A percentile compares a stretch with the other conserved stretches of the same genome.
Evolutionary conservation across 1,140 invertebrate genomes (phyloP).

Genomic region (Orchesella cincta): DNA sequence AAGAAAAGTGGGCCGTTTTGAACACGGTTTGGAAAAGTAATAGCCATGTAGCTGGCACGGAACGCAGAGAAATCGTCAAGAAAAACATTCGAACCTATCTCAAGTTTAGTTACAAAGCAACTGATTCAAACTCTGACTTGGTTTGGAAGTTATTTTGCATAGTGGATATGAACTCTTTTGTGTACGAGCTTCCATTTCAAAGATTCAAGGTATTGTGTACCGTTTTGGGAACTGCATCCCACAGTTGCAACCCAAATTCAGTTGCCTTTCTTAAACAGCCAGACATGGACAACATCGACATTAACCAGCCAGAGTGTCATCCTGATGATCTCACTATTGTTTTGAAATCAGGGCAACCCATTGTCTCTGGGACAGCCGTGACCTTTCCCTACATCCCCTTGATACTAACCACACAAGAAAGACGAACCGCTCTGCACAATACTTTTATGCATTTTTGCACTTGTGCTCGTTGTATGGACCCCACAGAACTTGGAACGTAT

Average conservation of each 20-base stretch:
- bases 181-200: not conserved
- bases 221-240: not conserved
- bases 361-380: not conserved
- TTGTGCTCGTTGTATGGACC: not conserved
- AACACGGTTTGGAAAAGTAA: not conserved
- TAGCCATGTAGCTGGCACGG: not conserved
- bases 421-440: not conserved
- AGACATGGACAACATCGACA: not conserved
- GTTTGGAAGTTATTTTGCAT: not conserved
- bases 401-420: not conserved
- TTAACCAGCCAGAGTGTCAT: not conserved
- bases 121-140: not conserved
- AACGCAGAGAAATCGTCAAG: not conserved
- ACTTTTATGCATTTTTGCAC: not conserved
- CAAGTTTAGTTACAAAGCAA: not conserved
- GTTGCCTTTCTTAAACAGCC: not conserved
- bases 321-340: not conserved
- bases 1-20: not conserved
- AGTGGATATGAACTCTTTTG: not conserved
- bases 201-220: not conserved
- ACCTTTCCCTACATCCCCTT: not conserved
- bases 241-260: not conserved
- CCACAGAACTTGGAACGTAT: not conserved
- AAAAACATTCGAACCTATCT: not conserved
- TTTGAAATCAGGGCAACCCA: not conserved